Conservation (phyloP, 2,113 vertebrate species). For the Tachycineta bicolor region DNA sequence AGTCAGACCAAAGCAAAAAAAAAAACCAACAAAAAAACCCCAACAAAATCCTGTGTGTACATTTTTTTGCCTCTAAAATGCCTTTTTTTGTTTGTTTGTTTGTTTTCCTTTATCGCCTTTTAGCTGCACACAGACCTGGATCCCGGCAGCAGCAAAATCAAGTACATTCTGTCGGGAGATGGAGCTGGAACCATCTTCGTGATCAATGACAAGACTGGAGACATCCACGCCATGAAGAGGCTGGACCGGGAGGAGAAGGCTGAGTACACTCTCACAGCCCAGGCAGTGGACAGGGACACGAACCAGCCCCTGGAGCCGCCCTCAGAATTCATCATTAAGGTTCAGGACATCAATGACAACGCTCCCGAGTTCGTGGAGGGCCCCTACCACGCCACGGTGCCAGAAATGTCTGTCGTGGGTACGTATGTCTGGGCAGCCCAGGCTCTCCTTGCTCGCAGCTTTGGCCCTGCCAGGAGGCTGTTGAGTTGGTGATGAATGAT, state of each 20-base stretch:
- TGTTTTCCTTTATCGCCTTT: neutral
- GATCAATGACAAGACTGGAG: slow-evolving; percentile 95
- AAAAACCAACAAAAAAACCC: neutral
- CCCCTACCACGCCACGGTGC: slow-evolving; percentile 91
- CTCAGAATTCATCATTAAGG: slow-evolving; percentile 98
- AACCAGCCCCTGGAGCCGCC: slow-evolving; percentile 92
- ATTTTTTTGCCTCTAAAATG: slow-evolving; percentile 12
- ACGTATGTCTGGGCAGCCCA: slow-evolving; percentile 58
- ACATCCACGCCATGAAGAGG: slow-evolving; percentile 98
- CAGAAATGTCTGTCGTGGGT: slow-evolving; percentile 97
- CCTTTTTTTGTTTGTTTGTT: neutral
- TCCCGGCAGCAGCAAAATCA: slow-evolving; percentile 89
- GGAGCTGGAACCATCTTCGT: slow-evolving; percentile 98
- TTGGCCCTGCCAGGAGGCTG: neutral
- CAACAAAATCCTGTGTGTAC: neutral
- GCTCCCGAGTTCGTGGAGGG: slow-evolving; percentile 92
- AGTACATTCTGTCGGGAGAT: slow-evolving; percentile 93
- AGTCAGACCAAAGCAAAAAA: neutral
- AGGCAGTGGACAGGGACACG: slow-evolving; percentile 90
- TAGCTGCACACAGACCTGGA: slow-evolving; percentile 97
- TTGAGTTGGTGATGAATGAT: slow-evolving; percentile 10
- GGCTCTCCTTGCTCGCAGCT: neutral
- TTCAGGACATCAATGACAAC: slow-evolving; percentile 99
- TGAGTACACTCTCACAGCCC: slow-evolving; percentile 94
- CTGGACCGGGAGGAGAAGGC: slow-evolving; percentile 98